phyloP scores from a whole-genome alignment of 1,140 invertebrate species.

The Aphis gossypii region DNA sequence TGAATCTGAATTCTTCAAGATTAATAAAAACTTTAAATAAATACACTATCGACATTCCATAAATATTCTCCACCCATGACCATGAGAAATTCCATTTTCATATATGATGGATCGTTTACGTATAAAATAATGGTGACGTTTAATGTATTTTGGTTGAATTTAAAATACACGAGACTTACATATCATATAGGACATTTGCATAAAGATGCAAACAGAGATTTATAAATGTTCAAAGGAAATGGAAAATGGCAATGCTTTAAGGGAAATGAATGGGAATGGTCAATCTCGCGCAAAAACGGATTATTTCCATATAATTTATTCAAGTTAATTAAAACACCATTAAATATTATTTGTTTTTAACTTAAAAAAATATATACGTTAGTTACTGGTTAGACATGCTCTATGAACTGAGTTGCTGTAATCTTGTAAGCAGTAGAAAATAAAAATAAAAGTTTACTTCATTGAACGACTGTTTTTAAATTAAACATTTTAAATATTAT shows the following conservation, averaged over 20 bases:
- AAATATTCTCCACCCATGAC: not conserved
- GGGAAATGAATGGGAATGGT: not conserved
- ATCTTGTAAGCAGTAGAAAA: not conserved
- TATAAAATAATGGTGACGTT: not conserved
- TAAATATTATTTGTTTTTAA: not conserved
- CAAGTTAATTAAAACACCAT: not conserved
- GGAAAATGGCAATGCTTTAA: not conserved
- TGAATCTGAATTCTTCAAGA: not conserved
- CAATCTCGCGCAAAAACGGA: not conserved
- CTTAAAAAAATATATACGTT: not conserved
- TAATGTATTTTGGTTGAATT: constrained; percentile 10
- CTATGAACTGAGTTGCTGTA: not conserved
- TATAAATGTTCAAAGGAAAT: constrained; percentile 37
- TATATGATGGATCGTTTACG: not conserved
- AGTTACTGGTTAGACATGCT: too few species aligned
- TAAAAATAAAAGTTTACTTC: not conserved
- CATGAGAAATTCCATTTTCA: not conserved
- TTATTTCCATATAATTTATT: not conserved
- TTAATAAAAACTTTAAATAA: not conserved
- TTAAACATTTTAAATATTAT: not conserved
- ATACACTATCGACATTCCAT: not conserved
- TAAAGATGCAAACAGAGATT: constrained; percentile 10
- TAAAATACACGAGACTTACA: not conserved
- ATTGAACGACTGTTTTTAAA: not conserved
- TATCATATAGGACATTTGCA: not conserved